Conservation (phyloP, 23 tunicate genomes). For the Halocynthia roretzi region DNA sequence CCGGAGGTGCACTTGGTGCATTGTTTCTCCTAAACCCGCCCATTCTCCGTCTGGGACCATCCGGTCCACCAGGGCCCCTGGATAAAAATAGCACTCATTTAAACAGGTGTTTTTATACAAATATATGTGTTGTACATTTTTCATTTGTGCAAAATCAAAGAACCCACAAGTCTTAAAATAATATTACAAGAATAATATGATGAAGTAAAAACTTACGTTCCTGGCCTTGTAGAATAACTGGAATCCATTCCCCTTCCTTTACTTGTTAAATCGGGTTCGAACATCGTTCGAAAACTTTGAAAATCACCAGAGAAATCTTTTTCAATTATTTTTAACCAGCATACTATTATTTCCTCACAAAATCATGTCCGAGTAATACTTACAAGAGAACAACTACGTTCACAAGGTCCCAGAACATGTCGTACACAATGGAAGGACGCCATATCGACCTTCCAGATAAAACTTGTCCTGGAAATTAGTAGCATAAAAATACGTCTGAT, state of each 20-base stretch:
- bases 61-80: constrained; percentile 63
- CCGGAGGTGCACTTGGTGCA: constrained; percentile 72
- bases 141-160: neutral
- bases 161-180: neutral
- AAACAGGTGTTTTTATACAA: neutral
- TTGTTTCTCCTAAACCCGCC: constrained; percentile 31
- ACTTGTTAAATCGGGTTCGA: constrained; percentile 76
- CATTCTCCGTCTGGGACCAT: constrained; percentile 50
- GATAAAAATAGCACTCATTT: neutral
- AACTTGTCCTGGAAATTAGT: constrained; percentile 26
- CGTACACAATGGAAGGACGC: constrained; percentile 56
- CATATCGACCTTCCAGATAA: constrained; percentile 34
- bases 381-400: constrained; percentile 84
- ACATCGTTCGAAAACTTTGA: constrained; percentile 78
- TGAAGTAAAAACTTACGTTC: constrained; percentile 31
- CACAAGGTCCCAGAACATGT: constrained; percentile 69
- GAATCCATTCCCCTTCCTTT: constrained; percentile 66
- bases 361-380: constrained; percentile 4
- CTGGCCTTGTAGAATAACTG: constrained; percentile 56
- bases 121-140: neutral
- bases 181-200: neutral
- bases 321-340: neutral
- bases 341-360: neutral
- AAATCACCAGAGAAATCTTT: neutral
- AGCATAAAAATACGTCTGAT: neutral